phyloP scores from a whole-genome alignment of 2,113 vertebrate species.

The Channa argus region DNA sequence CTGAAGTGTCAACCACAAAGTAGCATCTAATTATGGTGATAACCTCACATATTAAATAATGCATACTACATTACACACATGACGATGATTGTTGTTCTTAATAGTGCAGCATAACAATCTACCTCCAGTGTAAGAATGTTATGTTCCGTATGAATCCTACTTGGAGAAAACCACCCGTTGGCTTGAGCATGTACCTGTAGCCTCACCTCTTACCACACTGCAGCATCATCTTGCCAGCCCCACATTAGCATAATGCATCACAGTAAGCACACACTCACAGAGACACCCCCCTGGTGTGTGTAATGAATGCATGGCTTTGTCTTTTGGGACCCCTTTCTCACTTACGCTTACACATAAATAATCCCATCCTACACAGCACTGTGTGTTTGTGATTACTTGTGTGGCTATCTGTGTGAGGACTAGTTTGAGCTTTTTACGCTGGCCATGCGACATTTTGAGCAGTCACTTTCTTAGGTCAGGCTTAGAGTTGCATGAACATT shows the following conservation, averaged over 20 bases:
- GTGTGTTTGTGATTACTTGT: background rate
- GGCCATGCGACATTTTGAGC: too few relatives aligned
- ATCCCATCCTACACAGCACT: conserved; percentile 68
- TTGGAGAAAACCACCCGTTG: background rate
- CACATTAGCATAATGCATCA: conserved; percentile 33
- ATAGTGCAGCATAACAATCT: too few relatives aligned
- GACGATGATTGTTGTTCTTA: too few relatives aligned
- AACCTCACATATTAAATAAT: too few relatives aligned
- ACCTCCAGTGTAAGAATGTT: background rate
- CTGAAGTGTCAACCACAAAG: too few relatives aligned
- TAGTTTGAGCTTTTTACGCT: too few relatives aligned
- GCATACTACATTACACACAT: too few relatives aligned
- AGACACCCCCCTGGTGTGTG: conserved; percentile 67
- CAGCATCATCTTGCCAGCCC: conserved; percentile 1
- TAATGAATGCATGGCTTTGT: conserved; percentile 62
- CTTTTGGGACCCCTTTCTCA: conserved; percentile 71
- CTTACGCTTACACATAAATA: conserved; percentile 81
- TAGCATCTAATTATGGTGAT: too few relatives aligned
- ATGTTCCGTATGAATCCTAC: background rate
- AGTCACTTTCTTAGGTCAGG: too few relatives aligned
- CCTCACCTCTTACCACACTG: background rate
- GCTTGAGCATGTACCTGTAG: conserved; percentile 16
- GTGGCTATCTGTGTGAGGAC: too few relatives aligned
- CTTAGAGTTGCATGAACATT: too few relatives aligned
- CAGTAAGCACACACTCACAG: conserved; percentile 1